Evolutionary conservation across 37 sponge, comb jelly and placozoan genomes (phyloP).

Genomic region (Eunapius fragilis): DNA sequence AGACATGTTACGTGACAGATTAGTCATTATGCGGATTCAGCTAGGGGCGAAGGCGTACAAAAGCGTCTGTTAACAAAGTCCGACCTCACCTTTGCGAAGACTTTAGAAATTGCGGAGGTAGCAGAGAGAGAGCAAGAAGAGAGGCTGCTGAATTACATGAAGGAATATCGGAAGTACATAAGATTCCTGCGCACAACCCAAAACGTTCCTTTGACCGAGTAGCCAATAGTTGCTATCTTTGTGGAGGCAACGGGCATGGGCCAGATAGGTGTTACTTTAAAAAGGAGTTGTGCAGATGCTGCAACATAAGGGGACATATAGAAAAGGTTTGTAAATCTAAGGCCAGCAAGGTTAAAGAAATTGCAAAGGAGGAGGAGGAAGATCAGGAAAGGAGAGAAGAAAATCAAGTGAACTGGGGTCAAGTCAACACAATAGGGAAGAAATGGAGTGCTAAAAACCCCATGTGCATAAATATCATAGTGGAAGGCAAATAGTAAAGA

Average conservation of each 20-base stretch:
- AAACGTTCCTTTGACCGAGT: not conserved
- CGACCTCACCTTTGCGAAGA: not conserved
- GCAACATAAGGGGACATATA: not conserved
- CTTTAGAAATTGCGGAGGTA: not conserved
- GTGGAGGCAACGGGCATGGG: conserved; percentile 11
- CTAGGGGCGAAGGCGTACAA: not conserved
- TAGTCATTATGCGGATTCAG: not conserved
- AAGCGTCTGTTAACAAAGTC: not conserved
- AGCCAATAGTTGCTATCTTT: not conserved
- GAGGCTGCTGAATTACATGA: not conserved
- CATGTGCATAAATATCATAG: not conserved
- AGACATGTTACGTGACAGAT: not conserved
- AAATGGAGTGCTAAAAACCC: not conserved
- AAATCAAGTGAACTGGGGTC: not conserved
- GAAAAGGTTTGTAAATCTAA: not conserved
- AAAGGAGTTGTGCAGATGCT: not conserved
- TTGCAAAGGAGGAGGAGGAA: not conserved
- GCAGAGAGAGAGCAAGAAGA: not conserved
- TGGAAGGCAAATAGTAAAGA: not conserved
- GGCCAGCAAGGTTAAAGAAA: not conserved
- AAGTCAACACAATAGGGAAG: not conserved
- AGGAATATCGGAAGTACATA: not conserved
- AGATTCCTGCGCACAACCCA: not conserved
- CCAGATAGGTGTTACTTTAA: not conserved
- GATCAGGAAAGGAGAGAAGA: not conserved